phyloP scores from a whole-genome alignment of 1,140 invertebrate species.

The Calycopis cecrops region DNA sequence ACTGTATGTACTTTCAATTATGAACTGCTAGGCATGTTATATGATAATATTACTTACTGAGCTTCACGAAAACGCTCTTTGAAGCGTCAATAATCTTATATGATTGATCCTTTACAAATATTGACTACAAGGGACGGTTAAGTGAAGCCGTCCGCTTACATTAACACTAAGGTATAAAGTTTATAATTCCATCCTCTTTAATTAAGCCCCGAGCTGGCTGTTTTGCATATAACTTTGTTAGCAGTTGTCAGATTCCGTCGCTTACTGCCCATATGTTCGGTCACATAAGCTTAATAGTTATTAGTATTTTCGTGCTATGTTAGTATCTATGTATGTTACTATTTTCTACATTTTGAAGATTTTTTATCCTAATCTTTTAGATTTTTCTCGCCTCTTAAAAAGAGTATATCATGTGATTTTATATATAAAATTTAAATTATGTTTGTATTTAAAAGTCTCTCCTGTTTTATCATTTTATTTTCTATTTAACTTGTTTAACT shows the following conservation, averaged over 20 bases:
- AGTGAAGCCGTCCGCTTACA: constrained; percentile 17
- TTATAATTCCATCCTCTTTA: constrained; percentile 19
- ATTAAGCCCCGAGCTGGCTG: constrained; percentile 15
- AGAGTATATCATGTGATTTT: no score
- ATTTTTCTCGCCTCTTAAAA: no score
- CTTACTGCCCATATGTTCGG: constrained; percentile 3
- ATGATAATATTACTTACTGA: constrained; percentile 8
- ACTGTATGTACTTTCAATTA: no score
- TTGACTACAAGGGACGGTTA: constrained; percentile 16
- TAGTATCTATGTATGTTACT: no score
- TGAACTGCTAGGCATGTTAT: no score
- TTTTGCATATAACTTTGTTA: constrained; percentile 17
- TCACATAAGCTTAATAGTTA: background rate
- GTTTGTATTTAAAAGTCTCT: no score
- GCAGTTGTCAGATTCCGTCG: constrained; percentile 15
- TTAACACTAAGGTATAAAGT: constrained; percentile 16
- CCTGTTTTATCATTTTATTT: no score
- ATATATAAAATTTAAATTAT: no score
- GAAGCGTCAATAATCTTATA: constrained; percentile 16
- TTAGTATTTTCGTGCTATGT: no score
- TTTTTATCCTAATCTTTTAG: no score
- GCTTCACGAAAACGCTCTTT: background rate
- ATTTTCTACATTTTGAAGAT: no score
- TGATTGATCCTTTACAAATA: constrained; percentile 19
- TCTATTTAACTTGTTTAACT: no score